These are phyloP conservation scores for Albula goreensis DNA, from an alignment of 2,113 vertebrate genomes.

Conservation along the genomic window DNA sequence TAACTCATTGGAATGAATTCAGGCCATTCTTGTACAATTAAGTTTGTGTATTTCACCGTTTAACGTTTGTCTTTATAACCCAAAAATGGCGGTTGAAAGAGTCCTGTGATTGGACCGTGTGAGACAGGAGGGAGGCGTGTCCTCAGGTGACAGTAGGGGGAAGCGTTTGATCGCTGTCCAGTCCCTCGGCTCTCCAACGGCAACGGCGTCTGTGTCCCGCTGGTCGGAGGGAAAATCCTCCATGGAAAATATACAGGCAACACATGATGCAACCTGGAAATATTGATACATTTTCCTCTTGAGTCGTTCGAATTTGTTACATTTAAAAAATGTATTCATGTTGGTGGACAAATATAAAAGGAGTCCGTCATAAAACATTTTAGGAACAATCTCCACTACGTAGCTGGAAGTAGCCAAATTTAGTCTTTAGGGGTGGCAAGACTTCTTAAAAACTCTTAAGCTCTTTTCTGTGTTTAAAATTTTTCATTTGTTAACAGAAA, in stretches of 20 bases:
- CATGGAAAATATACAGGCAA: constrained; percentile 60
- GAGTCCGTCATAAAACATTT: constrained; percentile 28
- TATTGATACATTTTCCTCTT: constrained; percentile 58
- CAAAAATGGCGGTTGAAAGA: constrained; percentile 31
- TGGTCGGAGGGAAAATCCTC: constrained; percentile 60
- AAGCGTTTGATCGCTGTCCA: constrained; percentile 63
- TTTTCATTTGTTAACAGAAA: background rate
- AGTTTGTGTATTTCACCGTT: too few species aligned
- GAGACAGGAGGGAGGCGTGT: constrained; percentile 51
- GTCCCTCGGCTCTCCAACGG: constrained; percentile 52
- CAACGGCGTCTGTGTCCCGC: constrained; percentile 63
- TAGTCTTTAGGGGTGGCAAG: background rate
- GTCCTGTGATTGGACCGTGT: constrained; percentile 51
- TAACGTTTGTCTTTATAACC: constrained; percentile 14
- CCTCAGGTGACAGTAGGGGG: constrained; percentile 50
- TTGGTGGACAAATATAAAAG: constrained; percentile 27
- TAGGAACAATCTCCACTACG: constrained; percentile 12
- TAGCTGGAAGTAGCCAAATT: background rate
- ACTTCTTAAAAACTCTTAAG: background rate
- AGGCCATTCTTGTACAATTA: background rate
- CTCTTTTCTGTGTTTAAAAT: background rate
- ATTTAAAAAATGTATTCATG: constrained; percentile 27
- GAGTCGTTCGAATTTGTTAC: constrained; percentile 53
- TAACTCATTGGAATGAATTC: background rate
- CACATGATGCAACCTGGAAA: constrained; percentile 62